Percentiles rank a stretch among this genome's conserved stretches.
These are phyloP conservation scores for Arvicola amphibius DNA, from an alignment of 2,797 vertebrate species.

Conservation along the genomic window DNA sequence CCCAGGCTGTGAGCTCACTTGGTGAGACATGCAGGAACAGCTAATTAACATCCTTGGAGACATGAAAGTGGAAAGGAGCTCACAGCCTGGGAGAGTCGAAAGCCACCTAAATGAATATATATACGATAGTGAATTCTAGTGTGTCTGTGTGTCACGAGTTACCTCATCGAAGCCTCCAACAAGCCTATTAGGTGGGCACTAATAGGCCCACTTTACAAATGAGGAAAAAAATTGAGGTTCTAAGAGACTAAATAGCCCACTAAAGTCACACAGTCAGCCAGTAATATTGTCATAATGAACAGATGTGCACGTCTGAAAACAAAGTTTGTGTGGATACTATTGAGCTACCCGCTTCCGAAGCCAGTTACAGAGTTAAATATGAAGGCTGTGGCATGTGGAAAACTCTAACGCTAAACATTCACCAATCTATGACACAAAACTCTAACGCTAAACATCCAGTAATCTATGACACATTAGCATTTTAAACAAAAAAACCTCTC, in stretches of 20 bases:
- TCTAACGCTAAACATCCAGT: neutral
- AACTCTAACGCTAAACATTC: neutral
- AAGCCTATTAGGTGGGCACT: neutral
- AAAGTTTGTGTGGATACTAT: neutral
- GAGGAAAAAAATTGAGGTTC: neutral
- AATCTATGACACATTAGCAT: constrained; percentile 39
- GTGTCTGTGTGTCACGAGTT: neutral
- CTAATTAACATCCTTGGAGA: neutral
- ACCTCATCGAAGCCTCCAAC: neutral
- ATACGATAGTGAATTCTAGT: neutral
- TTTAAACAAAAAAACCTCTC: too few species aligned
- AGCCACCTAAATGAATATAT: neutral
- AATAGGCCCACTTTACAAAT: neutral
- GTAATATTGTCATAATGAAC: neutral
- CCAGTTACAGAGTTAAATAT: constrained; percentile 13
- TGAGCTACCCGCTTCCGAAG: neutral
- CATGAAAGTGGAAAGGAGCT: neutral
- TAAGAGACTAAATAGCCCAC: constrained; percentile 33
- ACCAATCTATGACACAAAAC: constrained; percentile 33
- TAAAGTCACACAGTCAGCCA: neutral
- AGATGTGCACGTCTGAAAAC: neutral
- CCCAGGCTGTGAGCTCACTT: neutral
- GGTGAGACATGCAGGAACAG: neutral
- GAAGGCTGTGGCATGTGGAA: neutral
- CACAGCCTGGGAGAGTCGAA: neutral